Percentiles rank a stretch among this genome's conserved stretches.
These are phyloP conservation scores for Lycocorax pyrrhopterus DNA, from an alignment of 2,113 vertebrate genomes.

Conservation along the genomic window DNA sequence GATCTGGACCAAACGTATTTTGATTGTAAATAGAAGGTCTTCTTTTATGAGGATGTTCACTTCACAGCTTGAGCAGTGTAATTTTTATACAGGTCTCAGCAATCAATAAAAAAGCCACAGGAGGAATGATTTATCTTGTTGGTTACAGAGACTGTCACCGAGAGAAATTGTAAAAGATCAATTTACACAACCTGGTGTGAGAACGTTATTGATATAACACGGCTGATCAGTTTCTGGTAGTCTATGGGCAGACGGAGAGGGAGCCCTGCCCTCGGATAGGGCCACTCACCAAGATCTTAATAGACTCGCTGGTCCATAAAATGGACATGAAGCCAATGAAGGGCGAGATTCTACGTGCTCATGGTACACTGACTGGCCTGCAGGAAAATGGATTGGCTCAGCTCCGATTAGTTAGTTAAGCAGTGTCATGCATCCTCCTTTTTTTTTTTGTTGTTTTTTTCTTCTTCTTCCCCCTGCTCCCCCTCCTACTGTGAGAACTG, in stretches of 20 bases:
- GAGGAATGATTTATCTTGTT: constrained; percentile 90
- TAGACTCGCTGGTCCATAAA: constrained; percentile 72
- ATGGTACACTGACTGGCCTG: constrained; percentile 13
- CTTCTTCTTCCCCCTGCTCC: neutral
- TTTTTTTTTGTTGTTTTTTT: neutral
- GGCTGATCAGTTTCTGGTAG: constrained; percentile 79
- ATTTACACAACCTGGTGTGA: constrained; percentile 89
- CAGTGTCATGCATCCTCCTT: constrained; percentile 56
- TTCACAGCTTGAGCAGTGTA: constrained; percentile 76
- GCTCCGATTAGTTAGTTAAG: constrained; percentile 67
- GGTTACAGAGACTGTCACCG: constrained; percentile 86
- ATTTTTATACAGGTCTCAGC: constrained; percentile 83
- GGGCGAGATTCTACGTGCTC: constrained; percentile 2
- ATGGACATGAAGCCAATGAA: constrained; percentile 72
- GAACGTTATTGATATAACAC: constrained; percentile 86
- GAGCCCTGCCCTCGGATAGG: constrained; percentile 45
- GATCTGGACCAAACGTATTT: constrained; percentile 69
- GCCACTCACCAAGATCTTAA: constrained; percentile 71
- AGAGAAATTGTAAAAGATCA: constrained; percentile 94
- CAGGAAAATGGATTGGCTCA: constrained; percentile 64
- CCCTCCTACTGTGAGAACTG: constrained; percentile 76
- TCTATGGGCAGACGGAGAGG: constrained; percentile 52
- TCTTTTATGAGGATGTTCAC: constrained; percentile 81
- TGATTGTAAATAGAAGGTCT: constrained; percentile 80
- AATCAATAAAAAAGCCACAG: constrained; percentile 87